Conservation (phyloP, 2,113 vertebrate genomes). For the Pomatostomus ruficeps region DNA sequence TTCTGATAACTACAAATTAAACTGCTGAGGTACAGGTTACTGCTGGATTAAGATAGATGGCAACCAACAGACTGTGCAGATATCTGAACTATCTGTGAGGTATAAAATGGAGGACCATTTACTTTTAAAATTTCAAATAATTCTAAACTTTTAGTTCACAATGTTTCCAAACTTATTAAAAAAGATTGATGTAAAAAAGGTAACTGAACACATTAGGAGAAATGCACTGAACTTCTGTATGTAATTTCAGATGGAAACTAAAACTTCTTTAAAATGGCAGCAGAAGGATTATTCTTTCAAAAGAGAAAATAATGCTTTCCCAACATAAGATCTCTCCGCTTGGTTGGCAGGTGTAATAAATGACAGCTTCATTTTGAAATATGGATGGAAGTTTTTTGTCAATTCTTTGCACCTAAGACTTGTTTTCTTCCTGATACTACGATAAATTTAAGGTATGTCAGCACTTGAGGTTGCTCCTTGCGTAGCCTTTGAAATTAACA, state of each 20-base stretch:
- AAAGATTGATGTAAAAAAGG: neutral
- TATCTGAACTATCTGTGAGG: neutral
- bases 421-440: neutral
- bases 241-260: neutral
- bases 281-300: neutral
- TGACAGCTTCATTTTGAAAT: neutral
- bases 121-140: neutral
- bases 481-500: neutral
- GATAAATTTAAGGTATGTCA: neutral
- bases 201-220: neutral
- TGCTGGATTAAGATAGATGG: neutral
- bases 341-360: constrained; percentile 46
- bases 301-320: neutral
- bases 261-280: neutral
- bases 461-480: neutral
- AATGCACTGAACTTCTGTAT: neutral
- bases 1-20: neutral
- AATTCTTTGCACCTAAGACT: neutral
- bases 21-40: neutral
- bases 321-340: constrained; percentile 28
- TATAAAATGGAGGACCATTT: neutral
- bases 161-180: neutral
- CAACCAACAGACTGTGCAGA: neutral
- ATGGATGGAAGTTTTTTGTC: neutral
- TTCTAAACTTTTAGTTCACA: neutral